Conservation (phyloP, 2,113 vertebrate genomes). For the Elgaria multicarinata region DNA sequence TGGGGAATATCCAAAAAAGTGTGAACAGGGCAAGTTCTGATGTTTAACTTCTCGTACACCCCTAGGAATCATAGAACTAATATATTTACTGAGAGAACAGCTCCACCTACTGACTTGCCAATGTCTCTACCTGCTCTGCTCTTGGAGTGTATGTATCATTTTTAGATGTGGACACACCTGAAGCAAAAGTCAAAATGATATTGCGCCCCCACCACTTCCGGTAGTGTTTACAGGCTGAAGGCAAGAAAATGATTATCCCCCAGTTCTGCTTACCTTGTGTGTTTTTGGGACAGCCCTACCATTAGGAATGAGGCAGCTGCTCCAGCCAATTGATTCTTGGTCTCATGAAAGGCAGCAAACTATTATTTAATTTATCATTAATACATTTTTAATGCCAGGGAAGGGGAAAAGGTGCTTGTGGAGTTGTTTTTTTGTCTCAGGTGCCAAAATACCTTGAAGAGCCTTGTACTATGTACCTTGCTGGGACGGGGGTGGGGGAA, state of each 20-base stretch:
- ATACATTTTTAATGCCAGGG: background rate
- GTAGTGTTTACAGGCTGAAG: background rate
- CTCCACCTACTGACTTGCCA: constrained; percentile 9
- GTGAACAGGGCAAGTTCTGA: too few species aligned
- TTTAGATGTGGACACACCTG: background rate
- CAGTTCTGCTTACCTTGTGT: rapidly evolving
- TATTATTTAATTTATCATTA: background rate
- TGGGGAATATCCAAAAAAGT: too few species aligned
- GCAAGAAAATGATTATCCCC: background rate
- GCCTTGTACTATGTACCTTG: background rate
- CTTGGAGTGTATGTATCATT: background rate
- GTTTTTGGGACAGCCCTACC: background rate
- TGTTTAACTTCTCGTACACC: too few species aligned
- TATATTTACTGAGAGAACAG: background rate
- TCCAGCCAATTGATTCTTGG: background rate
- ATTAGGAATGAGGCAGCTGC: background rate
- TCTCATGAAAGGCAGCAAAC: background rate
- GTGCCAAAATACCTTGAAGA: background rate
- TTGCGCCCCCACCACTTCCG: background rate
- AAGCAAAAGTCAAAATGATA: background rate
- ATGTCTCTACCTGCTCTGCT: background rate
- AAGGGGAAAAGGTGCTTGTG: background rate
- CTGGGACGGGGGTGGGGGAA: background rate
- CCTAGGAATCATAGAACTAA: background rate
- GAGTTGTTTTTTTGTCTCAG: background rate